Evolutionary conservation across 2,888 invertebrate genomes (phyloP).

Genomic region (Sminthurides aquaticus): DNA sequence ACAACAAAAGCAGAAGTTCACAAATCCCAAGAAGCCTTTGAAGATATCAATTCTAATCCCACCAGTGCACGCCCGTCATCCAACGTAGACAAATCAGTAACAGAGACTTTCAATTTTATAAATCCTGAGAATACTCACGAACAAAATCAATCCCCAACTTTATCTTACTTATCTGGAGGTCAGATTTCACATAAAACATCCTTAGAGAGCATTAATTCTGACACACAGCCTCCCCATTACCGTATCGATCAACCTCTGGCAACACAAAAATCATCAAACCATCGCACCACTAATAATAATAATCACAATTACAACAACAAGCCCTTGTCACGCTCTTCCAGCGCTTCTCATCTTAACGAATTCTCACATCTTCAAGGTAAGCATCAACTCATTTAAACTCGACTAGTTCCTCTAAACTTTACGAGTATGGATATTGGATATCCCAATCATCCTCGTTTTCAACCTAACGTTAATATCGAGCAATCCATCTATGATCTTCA

Average conservation of each 20-base stretch:
- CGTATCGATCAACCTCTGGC: background rate
- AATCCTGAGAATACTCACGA: constrained; percentile 6
- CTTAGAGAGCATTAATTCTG: constrained; percentile 18
- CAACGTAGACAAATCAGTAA: background rate
- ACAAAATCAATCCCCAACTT: constrained; percentile 8
- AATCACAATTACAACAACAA: constrained; percentile 4
- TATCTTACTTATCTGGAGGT: constrained; percentile 19
- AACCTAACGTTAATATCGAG: too few species aligned
- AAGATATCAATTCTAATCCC: constrained; percentile 9
- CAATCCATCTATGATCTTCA: too few species aligned
- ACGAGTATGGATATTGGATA: too few species aligned
- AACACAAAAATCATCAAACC: background rate
- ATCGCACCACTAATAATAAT: background rate
- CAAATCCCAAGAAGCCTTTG: constrained; percentile 18
- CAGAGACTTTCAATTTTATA: background rate
- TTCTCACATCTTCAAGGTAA: background rate
- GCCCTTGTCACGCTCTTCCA: constrained; percentile 15
- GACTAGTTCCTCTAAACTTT: too few species aligned
- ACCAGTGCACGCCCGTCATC: background rate
- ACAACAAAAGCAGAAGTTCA: constrained; percentile 41
- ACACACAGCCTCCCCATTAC: background rate
- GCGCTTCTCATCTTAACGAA: constrained; percentile 16
- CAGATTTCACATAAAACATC: constrained; percentile 21
- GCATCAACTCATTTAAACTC: background rate
- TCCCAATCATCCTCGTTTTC: too few species aligned